Conservation (phyloP, 2,797 vertebrate genomes). For the Salmo trutta region DNA sequence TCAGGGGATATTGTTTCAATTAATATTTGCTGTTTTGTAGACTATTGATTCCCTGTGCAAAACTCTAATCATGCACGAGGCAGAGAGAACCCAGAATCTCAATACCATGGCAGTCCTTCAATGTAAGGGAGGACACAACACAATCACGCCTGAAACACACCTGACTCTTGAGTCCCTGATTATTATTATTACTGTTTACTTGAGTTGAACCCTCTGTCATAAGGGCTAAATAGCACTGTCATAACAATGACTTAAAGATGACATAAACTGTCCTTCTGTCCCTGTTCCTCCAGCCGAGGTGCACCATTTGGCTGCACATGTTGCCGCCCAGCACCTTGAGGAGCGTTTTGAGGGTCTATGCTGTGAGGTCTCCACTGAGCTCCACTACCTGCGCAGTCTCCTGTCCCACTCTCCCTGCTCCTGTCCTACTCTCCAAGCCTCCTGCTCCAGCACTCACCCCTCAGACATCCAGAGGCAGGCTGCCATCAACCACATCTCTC, state of each 20-base stretch:
- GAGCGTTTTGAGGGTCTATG: conserved; percentile 22
- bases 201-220: no score
- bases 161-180: neutral
- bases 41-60: conserved; percentile 12
- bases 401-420: neutral
- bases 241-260: no score
- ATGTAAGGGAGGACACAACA: neutral
- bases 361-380: conserved; percentile 18
- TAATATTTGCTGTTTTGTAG: neutral
- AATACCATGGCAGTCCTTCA: conserved; percentile 12
- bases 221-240: no score
- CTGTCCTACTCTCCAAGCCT: neutral
- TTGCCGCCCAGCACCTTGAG: conserved; percentile 9
- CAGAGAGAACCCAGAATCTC: conserved; percentile 19
- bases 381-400: conserved; percentile 18
- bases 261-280: no score
- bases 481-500: conserved; percentile 12
- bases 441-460: neutral
- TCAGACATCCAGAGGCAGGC: conserved; percentile 6
- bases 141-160: neutral
- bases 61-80: conserved; percentile 2
- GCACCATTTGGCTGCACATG: conserved; percentile 4
- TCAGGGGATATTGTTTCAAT: no score
- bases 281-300: conserved; percentile 10
- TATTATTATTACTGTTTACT: neutral